Percentiles rank a stretch among this genome's conserved stretches.
phyloP scores from a whole-genome alignment of 1,140 invertebrate species.

The Homarus americanus region DNA sequence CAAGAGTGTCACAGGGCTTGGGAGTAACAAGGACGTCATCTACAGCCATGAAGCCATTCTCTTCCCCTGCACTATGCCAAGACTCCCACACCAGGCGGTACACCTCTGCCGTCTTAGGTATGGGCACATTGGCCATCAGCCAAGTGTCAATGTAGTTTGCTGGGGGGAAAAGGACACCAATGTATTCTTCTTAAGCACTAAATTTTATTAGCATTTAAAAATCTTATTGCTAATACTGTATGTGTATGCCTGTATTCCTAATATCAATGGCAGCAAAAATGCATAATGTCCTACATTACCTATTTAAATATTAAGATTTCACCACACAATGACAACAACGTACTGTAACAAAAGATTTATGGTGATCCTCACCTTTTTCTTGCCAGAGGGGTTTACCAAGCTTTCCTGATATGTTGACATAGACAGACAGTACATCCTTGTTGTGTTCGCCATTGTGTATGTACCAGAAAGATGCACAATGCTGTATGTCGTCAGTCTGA shows the following conservation, averaged over 20 bases:
- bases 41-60: constrained; percentile 28
- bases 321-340: too few species aligned
- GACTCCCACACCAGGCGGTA: constrained; percentile 34
- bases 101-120: neutral
- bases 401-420: neutral
- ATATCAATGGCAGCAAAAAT: too few species aligned
- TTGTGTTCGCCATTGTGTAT: constrained; percentile 28
- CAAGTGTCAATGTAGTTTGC: constrained; percentile 32
- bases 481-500: neutral
- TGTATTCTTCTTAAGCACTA: too few species aligned
- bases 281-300: too few species aligned
- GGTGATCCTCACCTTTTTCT: constrained; percentile 23
- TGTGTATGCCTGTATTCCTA: too few species aligned
- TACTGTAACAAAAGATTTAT: neutral
- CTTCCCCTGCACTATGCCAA: constrained; percentile 4
- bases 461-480: constrained; percentile 47
- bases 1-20: constrained; percentile 12
- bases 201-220: too few species aligned
- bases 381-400: neutral
- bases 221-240: too few species aligned
- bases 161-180: neutral
- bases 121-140: constrained; percentile 28
- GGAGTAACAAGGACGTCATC: constrained; percentile 14
- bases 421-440: constrained; percentile 11
- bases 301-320: too few species aligned